Evolutionary conservation across 2,888 invertebrate species (phyloP), one percentile per base, ranked within the genome.

Genomic region (Doris montereyensis): DNA sequence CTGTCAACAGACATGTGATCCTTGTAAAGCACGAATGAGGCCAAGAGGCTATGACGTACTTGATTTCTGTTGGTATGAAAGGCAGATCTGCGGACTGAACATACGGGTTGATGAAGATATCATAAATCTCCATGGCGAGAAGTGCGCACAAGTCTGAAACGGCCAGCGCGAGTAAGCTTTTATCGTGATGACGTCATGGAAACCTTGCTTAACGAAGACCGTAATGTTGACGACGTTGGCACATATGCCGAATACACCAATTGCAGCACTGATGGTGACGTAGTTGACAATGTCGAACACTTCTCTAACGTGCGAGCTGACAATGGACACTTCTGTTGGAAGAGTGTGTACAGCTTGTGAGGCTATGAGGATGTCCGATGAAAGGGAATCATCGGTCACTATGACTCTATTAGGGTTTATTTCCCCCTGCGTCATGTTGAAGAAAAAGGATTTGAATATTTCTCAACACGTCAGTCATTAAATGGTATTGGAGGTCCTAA

Each of bases 51-150:
- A 65, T 76, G 81, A 89, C 88, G 81, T 91, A 88, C 93, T 96
- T 96, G 90, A 96, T 97, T 91, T 97, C 97, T 92, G 96, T 96
- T 79, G 96, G 96, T 58, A 94, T 97, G 93, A 97, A 97, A 5
- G 94, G 95, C 90, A 95, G 34, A 24, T 76, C 21, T 17, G 41
- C 13, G 17, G 35, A 21, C 17, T 35, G 32, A 41, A 76, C 41
- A 21, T 62, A 4, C 5, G 76, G 76, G 28, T 67, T 76, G 10
- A 60, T 60, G n/a, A 34, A 67, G 32, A 76, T 41, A 2, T 60
- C 41, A 41, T 65, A 76, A 62, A 62, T 65, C 28, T 35, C 24
- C 5, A 76, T n/a, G 10, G 65, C 34, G 10, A 76, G n/a, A 1
- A 76, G 17, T 1, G 65, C 62, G n/a, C 0, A 62, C 3, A 62